These are phyloP conservation scores for Anhinga rufa DNA, from an alignment of 2,113 vertebrate species.

Conservation along the genomic window DNA sequence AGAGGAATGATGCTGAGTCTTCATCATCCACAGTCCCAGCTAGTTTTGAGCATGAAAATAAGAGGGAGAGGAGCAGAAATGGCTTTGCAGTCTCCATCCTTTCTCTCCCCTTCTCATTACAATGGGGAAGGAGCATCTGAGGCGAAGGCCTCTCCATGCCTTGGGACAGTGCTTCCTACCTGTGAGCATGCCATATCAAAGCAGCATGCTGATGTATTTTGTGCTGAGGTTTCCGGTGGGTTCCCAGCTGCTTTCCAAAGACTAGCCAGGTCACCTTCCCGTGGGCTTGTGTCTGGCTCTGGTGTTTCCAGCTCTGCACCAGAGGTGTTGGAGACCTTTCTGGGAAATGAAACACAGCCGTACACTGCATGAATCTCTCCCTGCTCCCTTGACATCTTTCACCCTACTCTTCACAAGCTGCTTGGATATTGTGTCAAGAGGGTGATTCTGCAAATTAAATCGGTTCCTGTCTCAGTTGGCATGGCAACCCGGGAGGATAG, in stretches of 20 bases:
- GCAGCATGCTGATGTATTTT: too few species aligned
- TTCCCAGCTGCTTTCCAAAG: background rate
- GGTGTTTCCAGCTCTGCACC: background rate
- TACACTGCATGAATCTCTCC: background rate
- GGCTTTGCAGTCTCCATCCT: background rate
- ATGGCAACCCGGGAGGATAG: slow-evolving; percentile 50
- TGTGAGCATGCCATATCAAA: background rate
- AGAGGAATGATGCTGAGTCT: background rate
- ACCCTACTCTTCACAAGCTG: slow-evolving; percentile 4
- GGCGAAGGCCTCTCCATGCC: background rate
- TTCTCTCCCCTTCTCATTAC: background rate
- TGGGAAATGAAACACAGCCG: background rate
- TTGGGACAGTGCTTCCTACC: background rate
- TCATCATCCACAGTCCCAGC: background rate
- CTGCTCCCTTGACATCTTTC: slow-evolving; percentile 34
- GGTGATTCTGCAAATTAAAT: slow-evolving; percentile 59
- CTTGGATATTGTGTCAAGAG: slow-evolving; percentile 53
- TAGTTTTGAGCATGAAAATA: background rate
- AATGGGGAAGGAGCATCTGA: background rate
- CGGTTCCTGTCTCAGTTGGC: slow-evolving; percentile 33
- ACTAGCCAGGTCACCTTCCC: background rate
- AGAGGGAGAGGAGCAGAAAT: background rate
- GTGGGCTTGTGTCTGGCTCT: background rate
- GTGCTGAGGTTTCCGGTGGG: background rate
- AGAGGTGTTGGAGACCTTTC: background rate